Conservation (phyloP, 2,113 vertebrate genomes). For the Otus sunia region DNA sequence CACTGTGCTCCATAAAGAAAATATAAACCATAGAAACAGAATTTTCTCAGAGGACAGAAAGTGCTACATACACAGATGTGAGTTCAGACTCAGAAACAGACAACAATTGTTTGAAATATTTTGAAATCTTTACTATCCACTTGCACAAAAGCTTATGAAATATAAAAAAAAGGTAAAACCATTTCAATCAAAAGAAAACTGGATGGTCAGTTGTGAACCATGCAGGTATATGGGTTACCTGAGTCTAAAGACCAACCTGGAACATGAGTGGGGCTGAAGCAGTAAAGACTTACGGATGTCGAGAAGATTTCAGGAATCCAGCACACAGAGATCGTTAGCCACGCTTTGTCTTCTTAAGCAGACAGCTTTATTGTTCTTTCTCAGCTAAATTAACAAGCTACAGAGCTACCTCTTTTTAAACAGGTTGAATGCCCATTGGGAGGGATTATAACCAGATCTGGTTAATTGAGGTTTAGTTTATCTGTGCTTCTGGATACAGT, state of each 20-base stretch:
- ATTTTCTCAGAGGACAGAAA: background rate
- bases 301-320: background rate
- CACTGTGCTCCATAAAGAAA: background rate
- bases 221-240: background rate
- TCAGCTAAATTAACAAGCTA: slow-evolving; percentile 13
- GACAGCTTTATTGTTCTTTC: background rate
- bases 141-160: background rate
- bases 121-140: background rate
- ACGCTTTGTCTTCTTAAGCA: background rate
- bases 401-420: background rate
- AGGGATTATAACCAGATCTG: slow-evolving; percentile 11
- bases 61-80: background rate
- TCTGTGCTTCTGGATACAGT: background rate
- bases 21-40: background rate
- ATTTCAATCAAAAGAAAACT: background rate
- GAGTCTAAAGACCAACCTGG: background rate
- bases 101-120: background rate
- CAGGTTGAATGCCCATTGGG: background rate
- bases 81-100: background rate
- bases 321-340: background rate
- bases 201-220: background rate
- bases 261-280: background rate
- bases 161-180: background rate
- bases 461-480: slow-evolving; percentile 28
- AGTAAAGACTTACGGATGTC: background rate